A percentile compares a stretch with the other conserved stretches of the same genome.
phyloP scores from a whole-genome alignment of 2,113 vertebrate species.

The Spizaetus ornatus region DNA sequence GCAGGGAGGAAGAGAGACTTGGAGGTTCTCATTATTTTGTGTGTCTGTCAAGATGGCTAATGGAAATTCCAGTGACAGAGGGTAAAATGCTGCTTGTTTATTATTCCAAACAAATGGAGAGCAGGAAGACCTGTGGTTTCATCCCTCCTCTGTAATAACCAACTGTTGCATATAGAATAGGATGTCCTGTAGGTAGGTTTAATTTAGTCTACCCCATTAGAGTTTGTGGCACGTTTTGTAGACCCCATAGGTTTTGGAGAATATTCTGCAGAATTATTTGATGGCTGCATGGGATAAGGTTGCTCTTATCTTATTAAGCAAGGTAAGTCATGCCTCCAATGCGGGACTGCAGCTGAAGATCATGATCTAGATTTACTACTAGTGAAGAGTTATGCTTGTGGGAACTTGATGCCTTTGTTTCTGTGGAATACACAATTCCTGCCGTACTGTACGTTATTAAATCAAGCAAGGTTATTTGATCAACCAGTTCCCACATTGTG shows the following conservation, averaged over 20 bases:
- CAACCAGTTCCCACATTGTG: accelerated
- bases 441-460: background rate
- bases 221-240: background rate
- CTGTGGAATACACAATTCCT: background rate
- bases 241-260: background rate
- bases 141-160: background rate
- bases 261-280: background rate
- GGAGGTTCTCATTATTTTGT: background rate
- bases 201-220: background rate
- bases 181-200: background rate
- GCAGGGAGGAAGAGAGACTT: background rate
- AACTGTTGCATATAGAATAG: background rate
- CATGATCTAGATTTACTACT: background rate
- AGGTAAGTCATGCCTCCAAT: background rate
- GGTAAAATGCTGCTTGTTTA: background rate
- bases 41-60: background rate
- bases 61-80: background rate
- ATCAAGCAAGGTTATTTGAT: background rate
- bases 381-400: background rate
- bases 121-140: background rate
- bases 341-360: background rate
- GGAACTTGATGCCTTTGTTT: background rate
- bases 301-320: background rate
- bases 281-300: background rate
- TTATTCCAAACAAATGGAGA: background rate